Base-by-base conservation (phyloP, 2,888 invertebrate species). In the Troglohyphantes excavatus region DNA sequence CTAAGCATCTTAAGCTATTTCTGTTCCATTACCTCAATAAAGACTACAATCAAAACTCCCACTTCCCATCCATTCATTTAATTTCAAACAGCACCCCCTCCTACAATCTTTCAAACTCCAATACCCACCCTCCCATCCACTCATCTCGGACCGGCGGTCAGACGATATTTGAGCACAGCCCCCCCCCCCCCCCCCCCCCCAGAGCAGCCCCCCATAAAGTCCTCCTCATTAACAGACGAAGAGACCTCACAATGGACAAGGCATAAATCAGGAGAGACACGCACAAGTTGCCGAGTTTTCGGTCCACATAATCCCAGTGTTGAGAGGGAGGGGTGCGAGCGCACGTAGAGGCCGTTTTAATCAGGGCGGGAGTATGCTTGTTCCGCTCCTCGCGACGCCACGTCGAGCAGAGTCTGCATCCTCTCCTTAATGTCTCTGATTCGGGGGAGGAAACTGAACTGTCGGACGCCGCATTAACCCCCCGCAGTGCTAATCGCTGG, bases 181-280 rank as follows among this genome's bases (percentile, higher is more conserved):
- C 5, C 3, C 3, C 5, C 33, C 33, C 33, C 33, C 9, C 33
- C 33, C 5, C 5, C n/a, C n/a, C n/a, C n/a, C n/a, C n/a, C 39
- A 39, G 13, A 53, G 13, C 53, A 53, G 13, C 53, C 11, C n/a
- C 53, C 53, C 53, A n/a, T 53, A 53, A 59, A 53, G 53, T 53
- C 59, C 33, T 43, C 21, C 82, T 82, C 82, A 82, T 82, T 82
- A 82, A 82, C 68, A 65, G 26, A 29, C n/a, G 70, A 75, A 21
- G 43, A 19, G 29, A 27, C 70, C 11, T 53, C 19, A 70, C 59
- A 59, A 82, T 70, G 65, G 26, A 46, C 23, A 5, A 53, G 23
- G 67, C 84, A 84, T 84, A 84, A 84, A 84, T 84, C 84, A 84
- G 67, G 27, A 21, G 75, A n/a, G 53, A n/a, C 53, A 53, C n/a